A percentile compares a stretch with the other conserved stretches of the same genome.
These are phyloP conservation scores for Coreius guichenoti DNA, from an alignment of 2,797 vertebrate species.

Conservation along the genomic window DNA sequence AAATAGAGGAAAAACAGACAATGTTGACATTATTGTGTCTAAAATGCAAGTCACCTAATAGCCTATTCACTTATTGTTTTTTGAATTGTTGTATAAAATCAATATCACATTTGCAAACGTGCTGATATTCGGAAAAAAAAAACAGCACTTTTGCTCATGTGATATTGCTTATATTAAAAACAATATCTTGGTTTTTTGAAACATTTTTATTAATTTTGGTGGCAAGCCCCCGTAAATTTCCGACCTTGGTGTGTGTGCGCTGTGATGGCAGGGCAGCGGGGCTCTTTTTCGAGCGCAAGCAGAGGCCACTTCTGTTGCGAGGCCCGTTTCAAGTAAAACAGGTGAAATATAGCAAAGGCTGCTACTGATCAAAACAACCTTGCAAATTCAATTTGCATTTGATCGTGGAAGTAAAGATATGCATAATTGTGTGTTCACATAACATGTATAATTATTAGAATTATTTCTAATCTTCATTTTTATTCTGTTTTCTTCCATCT, in stretches of 20 bases:
- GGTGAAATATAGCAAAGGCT: too few species aligned
- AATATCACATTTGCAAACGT: neutral
- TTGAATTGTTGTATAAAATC: too few species aligned
- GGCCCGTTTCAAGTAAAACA: too few species aligned
- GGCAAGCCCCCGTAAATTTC: too few species aligned
- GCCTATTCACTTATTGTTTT: neutral
- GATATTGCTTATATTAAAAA: neutral
- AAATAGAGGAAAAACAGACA: neutral
- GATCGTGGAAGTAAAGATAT: neutral
- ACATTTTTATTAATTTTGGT: too few species aligned
- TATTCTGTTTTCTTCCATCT: constrained; percentile 41
- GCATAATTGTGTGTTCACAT: neutral
- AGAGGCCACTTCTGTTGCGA: too few species aligned
- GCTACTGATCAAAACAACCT: too few species aligned
- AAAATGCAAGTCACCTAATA: neutral
- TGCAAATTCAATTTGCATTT: too few species aligned
- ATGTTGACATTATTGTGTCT: neutral
- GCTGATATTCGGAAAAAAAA: neutral
- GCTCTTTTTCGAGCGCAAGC: too few species aligned
- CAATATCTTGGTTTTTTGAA: too few species aligned
- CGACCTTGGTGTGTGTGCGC: too few species aligned
- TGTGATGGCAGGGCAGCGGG: too few species aligned
- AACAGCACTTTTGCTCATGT: neutral
- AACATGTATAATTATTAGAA: neutral
- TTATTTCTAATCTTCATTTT: constrained; percentile 45